Evolutionary conservation across 2,888 invertebrate genomes (phyloP), one percentile per base, ranked within the genome.

Genomic region (Phengaris arion): DNA sequence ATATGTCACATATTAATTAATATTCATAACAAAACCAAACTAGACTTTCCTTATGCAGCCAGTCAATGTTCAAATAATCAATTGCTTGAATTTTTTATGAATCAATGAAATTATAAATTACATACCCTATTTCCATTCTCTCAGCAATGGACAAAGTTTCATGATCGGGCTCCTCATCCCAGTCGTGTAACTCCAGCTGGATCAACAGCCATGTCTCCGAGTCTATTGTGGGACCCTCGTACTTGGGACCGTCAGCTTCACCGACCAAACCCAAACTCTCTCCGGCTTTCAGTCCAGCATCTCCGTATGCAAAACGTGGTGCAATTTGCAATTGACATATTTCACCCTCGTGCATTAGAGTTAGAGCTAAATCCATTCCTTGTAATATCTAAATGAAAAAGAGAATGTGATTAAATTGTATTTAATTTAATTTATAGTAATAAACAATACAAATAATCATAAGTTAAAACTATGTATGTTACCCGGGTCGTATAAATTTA

Each of bases 331-430:
- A 87, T 80, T 96, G 94, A 76, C 97, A 96, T 81, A 94, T 93
- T 92, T 99, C 98, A 0, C 96, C 96, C 82, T 95, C 93, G 85
- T 97, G 95, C 98, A 98, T 98, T 81, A 98, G 90, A 46, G 97
- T 96, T 79, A 98, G 87, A 22, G 96, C 96, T 89, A 98, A 94
- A 88, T 98, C 98, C 83, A 98, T 85, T 9, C 98, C 98, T 95
- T 97, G 95, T 74, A 96, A 88, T 9, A 95, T 87, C 94, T 95
- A 79, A 73, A 83, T 83, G 6, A 13, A 35, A 64, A 10, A 4
- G 35, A 64, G 10, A 35, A 8, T 35, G 48, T 35, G 35, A 35
- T 35, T 35, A 3, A 35, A 35, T 35, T 35, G 4, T 35, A 35
- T 35, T 35, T 3, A 0, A 3, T 35, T 35, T 35, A 2, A 35